These are phyloP conservation scores for Congeria kusceri DNA, from an alignment of 2,888 invertebrate genomes.

Conservation along the genomic window DNA sequence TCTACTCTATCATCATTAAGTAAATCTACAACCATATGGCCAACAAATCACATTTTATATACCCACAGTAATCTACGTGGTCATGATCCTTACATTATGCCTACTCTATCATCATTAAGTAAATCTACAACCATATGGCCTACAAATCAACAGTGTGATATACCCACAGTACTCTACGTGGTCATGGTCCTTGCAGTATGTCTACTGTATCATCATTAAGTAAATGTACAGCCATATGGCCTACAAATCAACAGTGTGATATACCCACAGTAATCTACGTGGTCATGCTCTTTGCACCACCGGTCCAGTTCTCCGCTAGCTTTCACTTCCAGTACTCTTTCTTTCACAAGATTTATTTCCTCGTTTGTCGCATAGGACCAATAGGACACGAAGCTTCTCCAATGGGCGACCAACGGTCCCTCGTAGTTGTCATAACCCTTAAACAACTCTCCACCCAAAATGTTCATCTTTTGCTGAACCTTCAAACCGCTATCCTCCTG, in stretches of 20 bases:
- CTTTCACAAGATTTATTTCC: constrained; percentile 9
- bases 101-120: too few relatives aligned
- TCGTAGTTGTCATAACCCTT: constrained; percentile 23
- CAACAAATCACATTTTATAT: too few relatives aligned
- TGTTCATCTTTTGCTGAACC: not conserved
- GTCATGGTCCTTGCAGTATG: too few relatives aligned
- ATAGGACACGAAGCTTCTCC: constrained; percentile 13
- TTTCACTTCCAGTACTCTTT: constrained; percentile 7
- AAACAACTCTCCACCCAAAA: not conserved
- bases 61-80: too few relatives aligned
- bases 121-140: too few relatives aligned
- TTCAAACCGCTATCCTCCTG: not conserved
- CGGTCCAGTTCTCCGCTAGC: constrained; percentile 21
- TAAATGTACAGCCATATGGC: not conserved
- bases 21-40: too few relatives aligned
- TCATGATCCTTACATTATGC: too few relatives aligned
- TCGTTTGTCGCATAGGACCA: constrained; percentile 24
- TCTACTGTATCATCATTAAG: too few relatives aligned
- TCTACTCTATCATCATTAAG: too few relatives aligned
- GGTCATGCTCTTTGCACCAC: constrained; percentile 26
- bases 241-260: constrained; percentile 10
- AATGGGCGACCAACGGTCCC: constrained; percentile 15
- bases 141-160: too few relatives aligned
- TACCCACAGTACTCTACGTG: too few relatives aligned
- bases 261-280: constrained; percentile 5